Evolutionary conservation across 2,888 invertebrate genomes (phyloP), one percentile per base, ranked within the genome.

Genomic region (Amphipyra tragopoginis): DNA sequence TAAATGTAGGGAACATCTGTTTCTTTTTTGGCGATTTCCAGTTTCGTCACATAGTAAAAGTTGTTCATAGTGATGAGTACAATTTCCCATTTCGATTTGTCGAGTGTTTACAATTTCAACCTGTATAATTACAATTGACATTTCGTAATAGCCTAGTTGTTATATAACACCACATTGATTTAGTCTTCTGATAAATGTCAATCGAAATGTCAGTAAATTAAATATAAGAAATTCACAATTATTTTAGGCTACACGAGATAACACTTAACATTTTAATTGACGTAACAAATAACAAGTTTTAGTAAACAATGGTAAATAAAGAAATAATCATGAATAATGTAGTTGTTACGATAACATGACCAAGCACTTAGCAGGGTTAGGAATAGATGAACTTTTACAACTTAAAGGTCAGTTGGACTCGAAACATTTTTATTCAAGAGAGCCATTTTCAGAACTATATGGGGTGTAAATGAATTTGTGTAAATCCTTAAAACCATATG

Each of bases 291-390:
- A 65, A 51, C 13, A 40, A 29, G 29, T 44, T 65, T 64, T 34
- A 38, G 49, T 11, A 53, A 49, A 57, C 44, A 50, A 48, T 14
- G 29, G 11, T 8, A 9, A 48, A 48, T 48, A 7, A 29, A 51
- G 6, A 10, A 72, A 65, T 55, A 52, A 44, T 52, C 40, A 48
- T 60, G 40, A 61, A 61, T 65, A 72, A 72, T 66, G 33, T 52
- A 38, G 40, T 38, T 52, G 54, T 53, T 65, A 34, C n/a, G 29
- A 49, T 50, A 45, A 70, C 72, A 65, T 39, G 66, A 50, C 55
- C 13, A 55, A 66, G 72, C 69, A 70, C 69, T 70, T 43, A 52
- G 49, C 39, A 21, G 34, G 14, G 44, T 70, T 61, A 59, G 45
- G 62, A 47, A 47, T 38, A 55, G 43, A 75, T 65, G 59, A 70